Evolutionary conservation across 2,797 vertebrate genomes (phyloP), one percentile per base, ranked within the genome.

Genomic region (Pterois miles): DNA sequence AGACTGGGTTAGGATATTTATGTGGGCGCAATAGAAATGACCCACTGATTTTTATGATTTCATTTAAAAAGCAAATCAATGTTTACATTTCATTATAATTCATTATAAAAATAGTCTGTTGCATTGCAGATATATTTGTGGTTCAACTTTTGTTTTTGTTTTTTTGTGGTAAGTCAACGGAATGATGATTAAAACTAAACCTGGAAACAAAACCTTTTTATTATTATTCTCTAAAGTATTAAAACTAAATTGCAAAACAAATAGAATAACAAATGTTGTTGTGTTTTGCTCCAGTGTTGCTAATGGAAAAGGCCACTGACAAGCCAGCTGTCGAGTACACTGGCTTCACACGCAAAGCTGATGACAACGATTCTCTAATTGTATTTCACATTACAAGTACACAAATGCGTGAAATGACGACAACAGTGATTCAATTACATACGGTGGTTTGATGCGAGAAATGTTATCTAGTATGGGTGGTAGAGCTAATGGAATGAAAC

Each of bases 401-500:
- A 87, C 69, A 78, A 78, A 76, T 50, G 81, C 23, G 6, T 76
- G 69, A 85, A 81, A 81, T 66, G 68, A 80, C 80, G 79, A 79
- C 68, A 65, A 65, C 36, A 27, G 66, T 65, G 68, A 78, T 81
- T 82, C 18, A 83, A 86, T 88, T 88, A 81, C 64, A 74, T 52
- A 64, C 59, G 27, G 62, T 14, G 16, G 29, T 43, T 22, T 74
- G 56, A 69, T 10, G 27, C 1, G 2, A 62, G 36, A 48, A 27
- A 67, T n/a, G 10, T 46, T 79, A 74, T 80, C 52, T 58, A 73
- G 46, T 68, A 22, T 36, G 68, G 40, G 23, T 52, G 58, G 70
- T 52, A 57, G 68, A 83, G 64, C 67, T 82, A 89, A 89, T 88
- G 71, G 78, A 74, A 85, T 68, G 50, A 77, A 86, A 86, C 82